phyloP scores from a whole-genome alignment of 2,888 invertebrate genomes.

The Taenaris catops region DNA sequence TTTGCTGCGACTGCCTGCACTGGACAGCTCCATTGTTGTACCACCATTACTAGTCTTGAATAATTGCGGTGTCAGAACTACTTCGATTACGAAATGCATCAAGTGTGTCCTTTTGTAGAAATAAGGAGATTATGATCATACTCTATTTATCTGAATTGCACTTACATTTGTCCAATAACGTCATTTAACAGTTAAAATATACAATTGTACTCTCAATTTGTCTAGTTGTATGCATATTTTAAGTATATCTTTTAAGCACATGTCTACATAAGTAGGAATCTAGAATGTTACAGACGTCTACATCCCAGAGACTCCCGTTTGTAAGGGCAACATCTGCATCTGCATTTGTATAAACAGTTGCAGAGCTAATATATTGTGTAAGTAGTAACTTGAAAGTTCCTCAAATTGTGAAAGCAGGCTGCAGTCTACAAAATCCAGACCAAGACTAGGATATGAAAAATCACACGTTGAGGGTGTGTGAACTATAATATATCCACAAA shows the following conservation, averaged over 20 bases:
- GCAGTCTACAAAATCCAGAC: constrained; percentile 9
- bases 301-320: constrained; percentile 21
- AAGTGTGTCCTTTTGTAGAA: neutral
- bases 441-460: neutral
- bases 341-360: constrained; percentile 17
- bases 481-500: constrained; percentile 1
- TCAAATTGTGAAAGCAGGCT: constrained; percentile 16
- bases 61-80: constrained; percentile 1
- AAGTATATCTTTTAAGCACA: constrained; percentile 16
- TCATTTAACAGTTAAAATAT: neutral
- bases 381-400: constrained; percentile 20
- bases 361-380: constrained; percentile 22
- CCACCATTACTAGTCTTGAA: constrained; percentile 1
- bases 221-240: constrained; percentile 6
- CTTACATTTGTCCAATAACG: constrained; percentile 1
- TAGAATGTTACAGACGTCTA: constrained; percentile 23
- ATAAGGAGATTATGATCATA: neutral
- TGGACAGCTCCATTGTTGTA: constrained; percentile 1
- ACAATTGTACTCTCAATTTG: constrained; percentile 4
- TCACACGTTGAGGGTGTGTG: neutral
- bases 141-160: neutral
- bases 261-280: constrained; percentile 24
- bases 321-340: constrained; percentile 22
- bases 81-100: neutral
- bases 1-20: constrained; percentile 3